phyloP scores from a whole-genome alignment of 2,888 invertebrate species.

The Embidobia sp. region DNA sequence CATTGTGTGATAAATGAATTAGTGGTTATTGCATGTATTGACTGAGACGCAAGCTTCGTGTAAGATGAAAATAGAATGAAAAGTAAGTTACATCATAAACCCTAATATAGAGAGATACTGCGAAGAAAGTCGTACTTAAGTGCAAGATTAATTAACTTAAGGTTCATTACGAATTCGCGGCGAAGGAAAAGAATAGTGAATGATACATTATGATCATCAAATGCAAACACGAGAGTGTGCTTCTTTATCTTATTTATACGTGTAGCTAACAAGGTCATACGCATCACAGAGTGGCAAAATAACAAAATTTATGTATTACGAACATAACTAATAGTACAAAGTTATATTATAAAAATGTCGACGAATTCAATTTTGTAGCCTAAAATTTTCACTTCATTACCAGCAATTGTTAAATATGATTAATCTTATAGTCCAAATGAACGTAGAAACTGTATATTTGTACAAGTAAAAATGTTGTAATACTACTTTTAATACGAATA shows the following conservation, averaged over 20 bases:
- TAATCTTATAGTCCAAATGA: neutral
- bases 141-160: slow-evolving; percentile 63
- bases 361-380: too few species aligned
- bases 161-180: too few species aligned
- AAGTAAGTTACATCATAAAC: slow-evolving; percentile 60
- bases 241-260: slow-evolving; percentile 67
- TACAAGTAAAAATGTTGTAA: too few species aligned
- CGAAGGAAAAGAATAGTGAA: slow-evolving; percentile 58
- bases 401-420: too few species aligned
- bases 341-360: too few species aligned
- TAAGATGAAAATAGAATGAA: slow-evolving; percentile 64
- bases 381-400: too few species aligned
- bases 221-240: slow-evolving; percentile 59
- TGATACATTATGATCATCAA: slow-evolving; percentile 61
- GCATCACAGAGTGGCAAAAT: too few species aligned
- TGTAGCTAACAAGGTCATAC: slow-evolving; percentile 75
- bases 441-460: neutral
- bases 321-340: slow-evolving; percentile 58
- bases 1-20: slow-evolving; percentile 60
- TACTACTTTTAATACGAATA: too few species aligned
- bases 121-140: slow-evolving; percentile 63
- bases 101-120: slow-evolving; percentile 45
- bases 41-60: slow-evolving; percentile 35
- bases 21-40: slow-evolving; percentile 49
- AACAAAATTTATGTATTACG: too few species aligned